A percentile compares a stretch with the other conserved stretches of the same genome.
phyloP scores from a whole-genome alignment of 2,888 invertebrate species.

The Spilarctia lutea region DNA sequence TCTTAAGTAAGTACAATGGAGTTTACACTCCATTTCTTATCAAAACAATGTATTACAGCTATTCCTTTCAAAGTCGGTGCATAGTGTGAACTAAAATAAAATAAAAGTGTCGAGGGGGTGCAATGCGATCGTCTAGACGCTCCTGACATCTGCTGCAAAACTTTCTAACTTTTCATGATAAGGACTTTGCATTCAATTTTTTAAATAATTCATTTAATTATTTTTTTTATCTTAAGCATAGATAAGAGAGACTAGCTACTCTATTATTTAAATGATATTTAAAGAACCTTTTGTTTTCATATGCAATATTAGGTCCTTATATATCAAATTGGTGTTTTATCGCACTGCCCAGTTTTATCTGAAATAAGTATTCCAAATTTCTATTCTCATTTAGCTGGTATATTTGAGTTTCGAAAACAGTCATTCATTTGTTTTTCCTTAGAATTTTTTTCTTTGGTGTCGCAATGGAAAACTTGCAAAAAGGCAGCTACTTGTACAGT shows the following conservation, averaged over 20 bases:
- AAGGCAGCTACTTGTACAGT: too few species aligned
- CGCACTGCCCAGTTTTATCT: too few species aligned
- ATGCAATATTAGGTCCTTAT: too few species aligned
- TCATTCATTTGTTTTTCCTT: too few species aligned
- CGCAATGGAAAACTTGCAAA: too few species aligned
- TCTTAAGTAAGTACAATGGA: background rate
- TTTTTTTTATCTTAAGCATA: background rate
- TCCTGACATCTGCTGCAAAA: slow-evolving; percentile 49
- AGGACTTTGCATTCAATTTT: slow-evolving; percentile 6
- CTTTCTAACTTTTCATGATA: slow-evolving; percentile 29
- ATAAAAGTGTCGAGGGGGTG: slow-evolving; percentile 37
- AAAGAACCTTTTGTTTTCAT: background rate
- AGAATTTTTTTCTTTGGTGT: too few species aligned
- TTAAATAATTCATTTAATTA: background rate
- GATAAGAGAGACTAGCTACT: background rate
- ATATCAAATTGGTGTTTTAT: too few species aligned
- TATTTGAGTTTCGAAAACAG: too few species aligned
- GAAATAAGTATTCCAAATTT: too few species aligned
- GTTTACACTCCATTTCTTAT: background rate
- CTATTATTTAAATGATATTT: background rate
- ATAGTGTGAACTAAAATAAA: slow-evolving; percentile 24
- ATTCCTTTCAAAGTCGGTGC: background rate
- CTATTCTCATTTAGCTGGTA: too few species aligned
- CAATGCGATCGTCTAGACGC: slow-evolving; percentile 47
- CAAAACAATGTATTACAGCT: background rate